Base-by-base conservation (phyloP, 2,888 invertebrate genomes). In the Gari tellinella region DNA sequence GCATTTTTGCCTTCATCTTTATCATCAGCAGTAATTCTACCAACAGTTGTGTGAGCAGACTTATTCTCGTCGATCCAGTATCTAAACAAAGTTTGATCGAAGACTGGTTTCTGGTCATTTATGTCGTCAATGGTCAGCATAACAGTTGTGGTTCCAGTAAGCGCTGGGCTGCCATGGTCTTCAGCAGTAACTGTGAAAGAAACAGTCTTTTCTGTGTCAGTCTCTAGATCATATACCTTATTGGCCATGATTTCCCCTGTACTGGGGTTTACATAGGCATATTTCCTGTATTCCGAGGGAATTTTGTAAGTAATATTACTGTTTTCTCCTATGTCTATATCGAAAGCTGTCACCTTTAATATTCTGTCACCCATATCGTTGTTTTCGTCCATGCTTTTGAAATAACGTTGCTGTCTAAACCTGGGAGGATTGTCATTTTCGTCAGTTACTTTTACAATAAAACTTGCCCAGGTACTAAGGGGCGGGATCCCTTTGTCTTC, bases 81-180 rank as follows among this genome's bases (percentile, higher is more conserved):
- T 86, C 97, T 96, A 91, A 99, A 99, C 83, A 96, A 96, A 68
- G 95, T 95, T 92, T 96, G 95, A 92, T 99, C 99, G 91, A 99
- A 99, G 3, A 95, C 94, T 0, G 99, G 99, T 19, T 96, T 94
- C 89, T 99, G 97, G 92, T 99, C 99, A 91, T 99, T 99, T 81
- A 96, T 96, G 91, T 99, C 99, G 58, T 96, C 92, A 0, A 99
- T 97, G 90, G 97, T 97, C 63, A 99, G 96, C 93, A 95, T 76
- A 21, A 91, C 78, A 5, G 81, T 68, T 0, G 89, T 84, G 1
- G 94, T 2, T 96, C 96, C n/a, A 96, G 97, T 90, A 96, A 96
- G 63, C 95, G 96, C 85, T 95, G 89, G 84, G 60, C 95, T 90
- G 3, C 90, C 90, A 41, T 83, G 66, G 69, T 98, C 98, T 0